These are phyloP conservation scores for Shargacucullia verbasci DNA, from an alignment of 2,888 invertebrate genomes.

Conservation along the genomic window DNA sequence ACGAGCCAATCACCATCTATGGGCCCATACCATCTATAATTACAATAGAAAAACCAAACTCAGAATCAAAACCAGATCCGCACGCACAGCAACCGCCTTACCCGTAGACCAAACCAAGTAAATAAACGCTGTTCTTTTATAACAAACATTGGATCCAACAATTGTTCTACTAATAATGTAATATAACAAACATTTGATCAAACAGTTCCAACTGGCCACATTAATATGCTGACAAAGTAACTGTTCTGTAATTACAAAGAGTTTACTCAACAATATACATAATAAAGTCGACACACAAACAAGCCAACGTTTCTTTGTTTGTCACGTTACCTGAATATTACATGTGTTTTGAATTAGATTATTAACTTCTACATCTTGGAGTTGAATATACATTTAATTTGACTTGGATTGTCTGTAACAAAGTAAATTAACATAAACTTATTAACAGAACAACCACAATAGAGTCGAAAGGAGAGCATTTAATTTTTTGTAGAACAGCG, in stretches of 20 bases:
- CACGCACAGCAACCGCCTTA: too few relatives aligned
- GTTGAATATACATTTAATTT: conserved; percentile 25
- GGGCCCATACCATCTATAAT: too few relatives aligned
- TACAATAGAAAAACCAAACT: too few relatives aligned
- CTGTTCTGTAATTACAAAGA: conserved; percentile 56
- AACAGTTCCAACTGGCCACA: conserved; percentile 24
- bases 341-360: conserved; percentile 34
- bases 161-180: neutral
- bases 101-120: too few relatives aligned
- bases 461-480: too few relatives aligned
- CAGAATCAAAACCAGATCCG: too few relatives aligned
- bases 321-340: conserved; percentile 41
- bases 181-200: conserved; percentile 29
- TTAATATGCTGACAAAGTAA: conserved; percentile 45
- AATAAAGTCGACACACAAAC: conserved; percentile 27
- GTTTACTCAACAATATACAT: conserved; percentile 49
- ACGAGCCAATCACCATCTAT: too few relatives aligned
- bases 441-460: too few relatives aligned
- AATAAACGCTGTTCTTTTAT: neutral
- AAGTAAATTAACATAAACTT: conserved; percentile 1
- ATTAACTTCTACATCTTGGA: conserved; percentile 20
- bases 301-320: conserved; percentile 52
- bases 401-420: neutral
- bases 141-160: conserved; percentile 26
- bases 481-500: too few relatives aligned